These are phyloP conservation scores for Latrodectus geometricus DNA, from an alignment of 1,140 invertebrate genomes.

Conservation along the genomic window DNA sequence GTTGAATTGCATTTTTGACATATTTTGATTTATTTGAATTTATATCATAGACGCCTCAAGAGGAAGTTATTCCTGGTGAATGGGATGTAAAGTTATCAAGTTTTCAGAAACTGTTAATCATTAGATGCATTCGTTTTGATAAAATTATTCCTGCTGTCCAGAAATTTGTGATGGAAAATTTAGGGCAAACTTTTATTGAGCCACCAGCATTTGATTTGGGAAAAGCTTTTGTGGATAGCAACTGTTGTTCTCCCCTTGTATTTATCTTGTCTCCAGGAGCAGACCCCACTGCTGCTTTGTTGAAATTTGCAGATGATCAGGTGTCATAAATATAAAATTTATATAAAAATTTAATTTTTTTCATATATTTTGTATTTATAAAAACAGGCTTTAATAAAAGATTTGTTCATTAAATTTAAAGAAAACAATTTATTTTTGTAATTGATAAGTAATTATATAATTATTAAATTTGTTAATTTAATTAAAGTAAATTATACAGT, in stretches of 20 bases:
- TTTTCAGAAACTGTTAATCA: conserved; percentile 72
- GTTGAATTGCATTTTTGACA: not conserved
- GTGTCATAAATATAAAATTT: conserved; percentile 62
- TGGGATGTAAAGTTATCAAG: conserved; percentile 67
- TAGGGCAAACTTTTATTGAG: conserved; percentile 72
- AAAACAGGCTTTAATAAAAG: no score
- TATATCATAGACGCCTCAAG: conserved; percentile 68
- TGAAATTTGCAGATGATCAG: conserved; percentile 74
- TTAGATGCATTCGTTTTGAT: conserved; percentile 72
- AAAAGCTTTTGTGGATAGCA: conserved; percentile 71
- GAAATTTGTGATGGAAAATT: conserved; percentile 72
- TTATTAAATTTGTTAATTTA: no score
- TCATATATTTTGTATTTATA: no score
- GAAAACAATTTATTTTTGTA: no score
- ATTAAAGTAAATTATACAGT: no score
- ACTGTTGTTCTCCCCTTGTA: conserved; percentile 70
- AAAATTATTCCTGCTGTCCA: conserved; percentile 86
- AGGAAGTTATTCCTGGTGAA: conserved; percentile 68
- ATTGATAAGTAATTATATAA: no score
- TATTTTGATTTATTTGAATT: not conserved
- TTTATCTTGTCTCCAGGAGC: conserved; percentile 73
- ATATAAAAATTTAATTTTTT: no score
- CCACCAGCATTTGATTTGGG: conserved; percentile 73
- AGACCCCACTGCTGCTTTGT: conserved; percentile 72
- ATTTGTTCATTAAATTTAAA: no score